phyloP scores from a whole-genome alignment of 2,113 vertebrate species.

The Elgaria multicarinata region DNA sequence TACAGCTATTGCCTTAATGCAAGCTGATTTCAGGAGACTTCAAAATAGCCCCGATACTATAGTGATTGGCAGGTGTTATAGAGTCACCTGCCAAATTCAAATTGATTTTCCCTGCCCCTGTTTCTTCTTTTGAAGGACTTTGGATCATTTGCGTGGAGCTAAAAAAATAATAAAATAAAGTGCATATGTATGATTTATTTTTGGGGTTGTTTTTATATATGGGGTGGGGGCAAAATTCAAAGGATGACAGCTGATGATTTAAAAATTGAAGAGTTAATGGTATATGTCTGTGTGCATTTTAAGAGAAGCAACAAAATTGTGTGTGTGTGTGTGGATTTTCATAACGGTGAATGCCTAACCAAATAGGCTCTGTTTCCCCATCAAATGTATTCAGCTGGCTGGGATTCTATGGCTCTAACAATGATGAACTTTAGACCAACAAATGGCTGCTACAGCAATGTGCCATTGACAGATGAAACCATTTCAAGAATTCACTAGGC shows the following conservation, averaged over 20 bases:
- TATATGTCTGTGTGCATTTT: not conserved
- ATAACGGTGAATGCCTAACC: not conserved
- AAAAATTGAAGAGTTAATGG: not conserved
- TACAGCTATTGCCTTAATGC: slow-evolving; percentile 74
- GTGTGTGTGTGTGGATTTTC: not conserved
- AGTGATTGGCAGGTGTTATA: slow-evolving; percentile 69
- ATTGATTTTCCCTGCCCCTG: slow-evolving; percentile 57
- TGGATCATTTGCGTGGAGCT: slow-evolving; percentile 54
- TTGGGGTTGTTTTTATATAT: slow-evolving; percentile 13
- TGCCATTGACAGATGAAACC: slow-evolving; percentile 8
- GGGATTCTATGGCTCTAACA: not conserved
- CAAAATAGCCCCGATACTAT: slow-evolving; percentile 73
- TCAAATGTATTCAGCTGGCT: not conserved
- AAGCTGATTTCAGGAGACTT: slow-evolving; percentile 75
- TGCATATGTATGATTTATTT: slow-evolving; percentile 7
- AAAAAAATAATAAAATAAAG: slow-evolving; percentile 59
- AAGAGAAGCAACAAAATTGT: not conserved
- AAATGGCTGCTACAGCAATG: not conserved
- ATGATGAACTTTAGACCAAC: not conserved
- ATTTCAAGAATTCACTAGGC: slow-evolving; percentile 16
- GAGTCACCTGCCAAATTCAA: slow-evolving; percentile 73
- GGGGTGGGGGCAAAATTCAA: accelerated
- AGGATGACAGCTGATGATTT: not conserved
- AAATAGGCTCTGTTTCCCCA: accelerated
- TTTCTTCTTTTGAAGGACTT: slow-evolving; percentile 70